Evolutionary conservation across 2,888 invertebrate genomes (phyloP).

Genomic region (Cosmorhoe ocellata): DNA sequence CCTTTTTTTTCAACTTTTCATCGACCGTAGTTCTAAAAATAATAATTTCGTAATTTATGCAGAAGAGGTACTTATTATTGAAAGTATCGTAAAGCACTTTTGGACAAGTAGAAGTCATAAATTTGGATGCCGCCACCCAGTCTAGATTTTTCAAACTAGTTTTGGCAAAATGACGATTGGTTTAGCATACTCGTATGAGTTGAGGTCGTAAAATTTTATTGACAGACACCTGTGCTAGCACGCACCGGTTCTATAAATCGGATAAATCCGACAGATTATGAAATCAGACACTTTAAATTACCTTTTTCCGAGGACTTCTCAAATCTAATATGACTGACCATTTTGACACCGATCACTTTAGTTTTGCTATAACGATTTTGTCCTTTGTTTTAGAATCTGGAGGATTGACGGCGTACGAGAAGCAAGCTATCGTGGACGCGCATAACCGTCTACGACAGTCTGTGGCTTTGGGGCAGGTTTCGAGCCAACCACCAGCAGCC

Average conservation of each 20-base stretch:
- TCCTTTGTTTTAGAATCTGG: conserved; percentile 79
- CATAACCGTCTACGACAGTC: conserved; percentile 91
- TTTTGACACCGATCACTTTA: neutral
- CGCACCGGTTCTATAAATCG: conserved; percentile 66
- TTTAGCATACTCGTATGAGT: conserved; percentile 70
- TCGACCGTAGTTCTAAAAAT: neutral
- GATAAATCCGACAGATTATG: conserved; percentile 54
- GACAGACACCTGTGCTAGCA: conserved; percentile 70
- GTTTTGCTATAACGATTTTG: conserved; percentile 2
- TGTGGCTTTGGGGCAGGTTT: conserved; percentile 90
- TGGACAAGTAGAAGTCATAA: conserved; percentile 43
- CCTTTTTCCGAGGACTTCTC: conserved; percentile 40
- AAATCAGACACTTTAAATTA: conserved; percentile 48
- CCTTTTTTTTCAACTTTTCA: conserved; percentile 1
- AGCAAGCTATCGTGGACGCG: conserved; percentile 88
- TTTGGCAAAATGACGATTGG: conserved; percentile 53
- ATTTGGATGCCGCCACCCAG: conserved; percentile 70
- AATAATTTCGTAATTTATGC: conserved; percentile 5
- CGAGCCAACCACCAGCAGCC: conserved; percentile 89
- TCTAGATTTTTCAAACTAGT: conserved; percentile 66
- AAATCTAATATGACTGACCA: neutral
- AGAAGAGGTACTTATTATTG: neutral
- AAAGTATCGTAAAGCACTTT: conserved; percentile 22
- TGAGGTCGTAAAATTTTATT: conserved; percentile 77
- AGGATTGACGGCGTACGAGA: conserved; percentile 87